A percentile compares a stretch with the other conserved stretches of the same genome.
phyloP scores from a whole-genome alignment of 2,888 invertebrate species.

The Ditylenchus weischeri region DNA sequence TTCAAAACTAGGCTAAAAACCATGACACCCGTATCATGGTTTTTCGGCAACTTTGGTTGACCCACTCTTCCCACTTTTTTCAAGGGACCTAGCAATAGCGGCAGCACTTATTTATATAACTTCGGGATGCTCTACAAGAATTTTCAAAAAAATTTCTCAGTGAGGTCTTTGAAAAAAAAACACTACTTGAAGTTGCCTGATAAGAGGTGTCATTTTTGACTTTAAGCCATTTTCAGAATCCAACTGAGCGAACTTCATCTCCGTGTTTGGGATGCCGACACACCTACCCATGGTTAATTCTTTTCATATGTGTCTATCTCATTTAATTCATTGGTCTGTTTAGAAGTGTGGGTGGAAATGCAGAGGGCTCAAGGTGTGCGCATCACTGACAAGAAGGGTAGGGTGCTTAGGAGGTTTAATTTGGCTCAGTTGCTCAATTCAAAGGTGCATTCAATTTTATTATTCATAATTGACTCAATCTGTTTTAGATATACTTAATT shows the following conservation, averaged over 20 bases:
- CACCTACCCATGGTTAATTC: constrained; percentile 35
- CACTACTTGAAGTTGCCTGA: too few relatives aligned
- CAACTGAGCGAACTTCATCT: constrained; percentile 51
- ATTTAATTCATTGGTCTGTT: too few relatives aligned
- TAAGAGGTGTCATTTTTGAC: background rate
- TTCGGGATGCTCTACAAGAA: background rate
- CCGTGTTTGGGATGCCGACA: constrained; percentile 57
- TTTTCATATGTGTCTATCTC: too few relatives aligned
- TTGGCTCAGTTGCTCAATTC: constrained; percentile 45
- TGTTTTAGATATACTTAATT: constrained; percentile 28
- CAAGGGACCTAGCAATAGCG: too few relatives aligned
- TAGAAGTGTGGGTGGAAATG: constrained; percentile 54
- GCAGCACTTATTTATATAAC: too few relatives aligned
- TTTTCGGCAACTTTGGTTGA: too few relatives aligned
- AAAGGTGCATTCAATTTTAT: constrained; percentile 26
- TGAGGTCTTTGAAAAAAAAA: too few relatives aligned
- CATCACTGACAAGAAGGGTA: constrained; percentile 14
- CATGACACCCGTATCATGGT: too few relatives aligned
- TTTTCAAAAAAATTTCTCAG: too few relatives aligned
- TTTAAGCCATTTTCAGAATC: constrained; percentile 17
- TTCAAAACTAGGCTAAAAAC: too few relatives aligned
- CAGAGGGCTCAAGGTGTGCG: constrained; percentile 49
- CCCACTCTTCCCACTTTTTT: too few relatives aligned
- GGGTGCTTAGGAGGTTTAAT: constrained; percentile 41
- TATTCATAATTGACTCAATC: background rate